phyloP scores from a whole-genome alignment of 2,797 vertebrate genomes.

The Tamandua tetradactyla region DNA sequence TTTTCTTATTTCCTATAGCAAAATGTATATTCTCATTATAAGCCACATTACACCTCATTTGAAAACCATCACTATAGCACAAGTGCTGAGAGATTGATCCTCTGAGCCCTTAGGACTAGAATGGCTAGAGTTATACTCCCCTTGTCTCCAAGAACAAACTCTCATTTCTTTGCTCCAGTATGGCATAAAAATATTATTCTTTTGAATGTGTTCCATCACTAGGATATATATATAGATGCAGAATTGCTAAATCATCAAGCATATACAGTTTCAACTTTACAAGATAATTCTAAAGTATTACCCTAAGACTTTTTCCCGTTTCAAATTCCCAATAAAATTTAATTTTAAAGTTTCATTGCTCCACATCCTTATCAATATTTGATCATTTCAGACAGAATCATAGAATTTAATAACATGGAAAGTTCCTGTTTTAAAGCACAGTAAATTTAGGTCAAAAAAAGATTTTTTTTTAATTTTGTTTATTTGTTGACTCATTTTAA shows the following conservation, averaged over 20 bases:
- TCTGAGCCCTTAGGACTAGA: not conserved
- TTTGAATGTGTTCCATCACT: not conserved
- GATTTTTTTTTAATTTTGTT: conserved; percentile 51
- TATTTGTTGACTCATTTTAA: not conserved
- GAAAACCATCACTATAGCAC: not conserved
- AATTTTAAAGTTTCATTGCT: not conserved
- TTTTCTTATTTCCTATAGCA: not conserved
- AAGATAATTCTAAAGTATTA: not conserved
- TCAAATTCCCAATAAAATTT: not conserved
- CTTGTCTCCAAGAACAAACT: not conserved
- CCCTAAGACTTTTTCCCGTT: not conserved
- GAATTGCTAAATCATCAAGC: not conserved
- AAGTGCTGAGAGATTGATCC: not conserved
- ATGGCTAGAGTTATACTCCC: not conserved
- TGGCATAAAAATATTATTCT: not conserved
- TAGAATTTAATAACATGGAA: not conserved
- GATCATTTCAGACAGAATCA: not conserved
- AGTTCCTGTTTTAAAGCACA: conserved; percentile 12
- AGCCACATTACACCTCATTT: not conserved
- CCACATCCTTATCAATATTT: not conserved
- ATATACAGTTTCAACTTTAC: not conserved
- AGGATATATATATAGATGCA: not conserved
- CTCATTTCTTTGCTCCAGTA: not conserved
- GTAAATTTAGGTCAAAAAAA: conserved; percentile 1
- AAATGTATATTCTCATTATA: not conserved